Percentiles rank a stretch among this genome's conserved stretches.
These are phyloP conservation scores for Pseudomyrmex cubaensis DNA, from an alignment of 1,140 invertebrate species.

Conservation along the genomic window DNA sequence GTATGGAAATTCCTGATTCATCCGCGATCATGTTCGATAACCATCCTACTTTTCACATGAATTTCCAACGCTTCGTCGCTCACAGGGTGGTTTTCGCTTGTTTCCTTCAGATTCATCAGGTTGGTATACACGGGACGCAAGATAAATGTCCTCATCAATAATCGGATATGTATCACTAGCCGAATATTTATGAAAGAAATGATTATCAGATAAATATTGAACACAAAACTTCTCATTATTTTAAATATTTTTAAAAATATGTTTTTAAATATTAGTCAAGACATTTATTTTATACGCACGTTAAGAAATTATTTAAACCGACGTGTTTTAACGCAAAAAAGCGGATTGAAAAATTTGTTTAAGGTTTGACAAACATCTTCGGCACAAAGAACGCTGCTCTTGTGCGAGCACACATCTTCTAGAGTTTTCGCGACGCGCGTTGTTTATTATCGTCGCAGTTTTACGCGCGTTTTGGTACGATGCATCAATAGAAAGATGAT, in stretches of 20 bases:
- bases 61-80: conserved; percentile 55
- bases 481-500: conserved; percentile 84
- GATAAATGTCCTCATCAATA: background rate
- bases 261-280: no score
- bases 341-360: background rate
- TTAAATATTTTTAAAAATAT: no score
- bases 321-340: no score
- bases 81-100: background rate
- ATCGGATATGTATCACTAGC: background rate
- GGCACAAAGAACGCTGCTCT: background rate
- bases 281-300: no score
- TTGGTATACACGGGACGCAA: background rate
- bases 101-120: background rate
- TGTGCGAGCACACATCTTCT: conserved; percentile 30
- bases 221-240: no score
- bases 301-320: no score
- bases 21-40: conserved; percentile 74
- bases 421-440: conserved; percentile 69
- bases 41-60: conserved; percentile 62
- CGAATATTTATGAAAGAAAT: no score
- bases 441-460: conserved; percentile 72
- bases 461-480: conserved; percentile 70
- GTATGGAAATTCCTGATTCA: conserved; percentile 84
- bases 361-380: background rate
- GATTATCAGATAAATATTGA: no score